Base-by-base conservation (phyloP, 1,140 invertebrate species). In the Idris sp. region DNA sequence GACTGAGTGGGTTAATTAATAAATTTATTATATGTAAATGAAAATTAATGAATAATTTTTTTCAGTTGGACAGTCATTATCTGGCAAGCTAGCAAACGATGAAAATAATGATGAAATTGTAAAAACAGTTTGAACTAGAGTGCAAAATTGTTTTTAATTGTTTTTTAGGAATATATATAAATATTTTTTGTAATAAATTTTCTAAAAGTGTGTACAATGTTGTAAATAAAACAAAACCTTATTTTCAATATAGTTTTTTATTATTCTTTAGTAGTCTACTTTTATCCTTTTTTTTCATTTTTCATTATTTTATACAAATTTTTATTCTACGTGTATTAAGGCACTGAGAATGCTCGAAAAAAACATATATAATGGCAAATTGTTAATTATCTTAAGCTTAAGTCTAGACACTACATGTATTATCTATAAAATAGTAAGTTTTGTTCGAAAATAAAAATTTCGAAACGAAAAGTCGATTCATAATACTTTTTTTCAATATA, bases 301-400 rank as follows among this genome's bases (percentile, higher is more conserved):
- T 33, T 10, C 1, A 25, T 56, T 22, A 51, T 48, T n/a, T 46
- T 38, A 6, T 46, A 56, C 22, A 51, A 58, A 26, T 22, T 15
- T 2, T 53, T 53, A 53, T 26, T 15, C 31, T 38, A 25, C 5
- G 7, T 19, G 6, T 13, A 13, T 38, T 43, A 62, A 62, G 58
- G 61, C 61, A 65, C 61, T 35, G 8, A 46, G 61, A 65, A 65
- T 65, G 48, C 61, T 44, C 40, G 30, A 44, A 46, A 43, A 64
- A 53, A 15, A 44, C 13, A 16, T 38, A 44, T 36, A 33, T 25
- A 16, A 43, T 33, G 33, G 14, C 10, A 16, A 16, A 15, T 53
- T 16, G 13, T 49, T 49, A 40, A 49, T 61, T 46, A 14, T 22
- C 28, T 58, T 41, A 44, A 44, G 41, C 41, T 35, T 36, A 46